Base-by-base conservation (phyloP, 2,888 invertebrate species). In the Nomada hirtipes region DNA sequence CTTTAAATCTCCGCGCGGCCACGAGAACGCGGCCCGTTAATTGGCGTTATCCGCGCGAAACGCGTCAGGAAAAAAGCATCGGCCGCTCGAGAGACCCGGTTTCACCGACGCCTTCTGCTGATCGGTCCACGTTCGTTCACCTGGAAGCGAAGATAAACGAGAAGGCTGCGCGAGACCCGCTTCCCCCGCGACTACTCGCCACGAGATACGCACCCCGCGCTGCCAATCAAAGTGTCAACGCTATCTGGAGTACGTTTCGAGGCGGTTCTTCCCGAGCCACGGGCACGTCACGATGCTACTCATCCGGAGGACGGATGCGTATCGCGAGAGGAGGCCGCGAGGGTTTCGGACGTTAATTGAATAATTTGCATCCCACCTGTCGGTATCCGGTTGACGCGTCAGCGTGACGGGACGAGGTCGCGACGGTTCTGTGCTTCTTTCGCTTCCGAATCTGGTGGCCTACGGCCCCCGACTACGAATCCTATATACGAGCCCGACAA, bases 341-440 rank as follows among this genome's bases (percentile, higher is more conserved):
- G 69, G 76, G 73, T 72, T 75, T 79, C 64, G 70, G 72, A 89
- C 89, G 89, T 91, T 92, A 92, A 92, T 92, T 92, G 91, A 92
- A 92, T 91, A 92, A 92, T 92, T 92, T 91, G 90, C 92, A 91
- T 91, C 88, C 85, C 90, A 88, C 89, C 88, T 90, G 88, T 89
- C 86, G 81, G 83, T 87, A 90, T 89, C 89, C 89, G 91, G 55
- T 13, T n/a, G 18, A 18, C 57, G 57, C 57, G 20, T 11, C 11
- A 20, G 13, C 26, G 77, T 79, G 77, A 85, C 73, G 81, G 70
- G 64, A 80, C 52, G 75, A 79, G 85, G 82, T 88, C 85, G 84
- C 79, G 79, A 83, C 60, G 79, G 68, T 60, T 65, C 42, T 72
- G 23, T 83, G 70, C 78, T 79, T 79, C 68, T 52, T 59, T 64